Conservation (phyloP, 1,140 invertebrate species). For the Heliothis virescens region DNA sequence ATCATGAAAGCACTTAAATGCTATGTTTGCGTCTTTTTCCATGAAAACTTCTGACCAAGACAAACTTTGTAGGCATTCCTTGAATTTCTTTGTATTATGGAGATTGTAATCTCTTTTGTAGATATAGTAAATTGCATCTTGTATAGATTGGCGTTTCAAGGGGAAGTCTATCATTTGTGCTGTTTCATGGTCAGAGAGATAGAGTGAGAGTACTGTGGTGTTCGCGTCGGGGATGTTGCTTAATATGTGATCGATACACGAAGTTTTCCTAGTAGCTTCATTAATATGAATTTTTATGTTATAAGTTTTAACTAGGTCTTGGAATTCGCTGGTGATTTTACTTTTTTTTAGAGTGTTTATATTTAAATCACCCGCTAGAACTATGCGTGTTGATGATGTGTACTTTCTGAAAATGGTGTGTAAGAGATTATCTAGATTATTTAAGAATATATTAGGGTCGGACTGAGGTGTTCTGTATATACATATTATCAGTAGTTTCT, state of each 20-base stretch:
- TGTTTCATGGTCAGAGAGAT: background rate
- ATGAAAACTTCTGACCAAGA: background rate
- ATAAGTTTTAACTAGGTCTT: background rate
- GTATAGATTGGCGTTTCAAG: background rate
- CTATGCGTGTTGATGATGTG: background rate
- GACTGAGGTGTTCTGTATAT: background rate
- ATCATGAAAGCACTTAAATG: background rate
- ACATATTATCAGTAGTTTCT: background rate
- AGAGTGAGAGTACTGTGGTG: background rate
- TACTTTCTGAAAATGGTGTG: background rate
- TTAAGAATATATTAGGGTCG: background rate
- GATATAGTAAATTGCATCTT: background rate
- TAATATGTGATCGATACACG: background rate
- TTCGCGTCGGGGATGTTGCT: background rate
- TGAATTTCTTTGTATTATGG: background rate
- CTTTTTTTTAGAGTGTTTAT: background rate
- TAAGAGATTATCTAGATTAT: background rate
- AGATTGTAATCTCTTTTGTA: background rate
- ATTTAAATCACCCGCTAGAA: background rate
- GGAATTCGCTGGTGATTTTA: background rate
- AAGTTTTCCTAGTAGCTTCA: background rate
- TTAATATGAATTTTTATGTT: conserved; percentile 1
- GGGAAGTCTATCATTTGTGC: background rate
- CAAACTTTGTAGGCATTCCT: background rate
- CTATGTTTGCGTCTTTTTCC: background rate